Conservation (phyloP, 2,888 invertebrate genomes). For the Gastrophysa polygoni region DNA sequence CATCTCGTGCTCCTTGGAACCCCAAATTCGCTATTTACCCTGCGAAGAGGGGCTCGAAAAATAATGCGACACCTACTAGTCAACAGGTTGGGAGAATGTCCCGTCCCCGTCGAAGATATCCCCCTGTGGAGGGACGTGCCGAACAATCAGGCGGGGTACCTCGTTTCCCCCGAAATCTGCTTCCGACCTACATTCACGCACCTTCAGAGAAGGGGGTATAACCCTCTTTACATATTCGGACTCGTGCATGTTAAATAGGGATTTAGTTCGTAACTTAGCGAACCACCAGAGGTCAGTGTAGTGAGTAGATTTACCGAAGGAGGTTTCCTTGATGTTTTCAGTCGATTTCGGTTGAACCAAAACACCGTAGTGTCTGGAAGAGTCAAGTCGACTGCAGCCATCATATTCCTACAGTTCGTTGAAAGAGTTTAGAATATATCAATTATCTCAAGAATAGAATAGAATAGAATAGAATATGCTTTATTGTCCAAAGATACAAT, state of each 20-base stretch:
- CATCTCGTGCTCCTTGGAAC: neutral
- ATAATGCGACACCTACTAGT: slow-evolving; percentile 34
- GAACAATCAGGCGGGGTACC: slow-evolving; percentile 37
- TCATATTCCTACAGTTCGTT: too few relatives aligned
- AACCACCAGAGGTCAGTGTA: too few relatives aligned
- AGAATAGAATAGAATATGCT: too few relatives aligned
- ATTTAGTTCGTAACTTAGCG: neutral
- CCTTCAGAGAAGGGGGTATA: slow-evolving; percentile 24
- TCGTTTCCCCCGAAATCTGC: slow-evolving; percentile 39
- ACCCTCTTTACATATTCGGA: slow-evolving; percentile 31
- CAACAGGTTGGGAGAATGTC: slow-evolving; percentile 41
- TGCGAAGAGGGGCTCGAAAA: slow-evolving; percentile 28
- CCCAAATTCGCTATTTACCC: slow-evolving; percentile 13
- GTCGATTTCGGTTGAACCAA: too few relatives aligned
- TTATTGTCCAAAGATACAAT: too few relatives aligned
- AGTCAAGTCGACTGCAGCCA: too few relatives aligned
- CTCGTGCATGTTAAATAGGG: neutral
- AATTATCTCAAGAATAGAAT: too few relatives aligned
- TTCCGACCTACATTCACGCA: slow-evolving; percentile 39
- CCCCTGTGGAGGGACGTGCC: slow-evolving; percentile 30
- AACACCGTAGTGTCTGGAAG: too few relatives aligned
- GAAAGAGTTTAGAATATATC: too few relatives aligned
- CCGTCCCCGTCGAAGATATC: slow-evolving; percentile 32
- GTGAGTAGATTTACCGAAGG: too few relatives aligned
- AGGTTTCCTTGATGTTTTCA: too few relatives aligned